Evolutionary conservation across 2,888 invertebrate species (phyloP).

Genomic region (Macrophya alboannulata): DNA sequence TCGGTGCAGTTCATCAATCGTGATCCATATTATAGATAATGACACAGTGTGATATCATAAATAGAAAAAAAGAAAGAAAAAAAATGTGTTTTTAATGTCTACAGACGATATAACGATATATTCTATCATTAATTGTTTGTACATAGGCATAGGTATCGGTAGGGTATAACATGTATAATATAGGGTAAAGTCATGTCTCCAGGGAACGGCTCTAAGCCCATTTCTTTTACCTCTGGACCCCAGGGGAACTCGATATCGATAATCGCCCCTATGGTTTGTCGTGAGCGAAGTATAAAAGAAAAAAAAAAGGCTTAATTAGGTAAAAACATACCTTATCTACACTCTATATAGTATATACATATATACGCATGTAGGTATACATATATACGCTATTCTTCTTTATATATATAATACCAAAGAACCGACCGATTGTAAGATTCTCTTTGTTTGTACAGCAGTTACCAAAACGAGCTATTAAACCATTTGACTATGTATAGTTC

Average conservation of each 20-base stretch:
- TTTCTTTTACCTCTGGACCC: conserved; percentile 3
- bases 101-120: too few relatives aligned
- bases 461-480: neutral
- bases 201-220: neutral
- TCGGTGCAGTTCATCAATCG: neutral
- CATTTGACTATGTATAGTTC: too few relatives aligned
- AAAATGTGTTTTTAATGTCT: too few relatives aligned
- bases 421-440: neutral
- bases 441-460: neutral
- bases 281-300: neutral
- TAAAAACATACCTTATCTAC: conserved; percentile 40
- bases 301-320: conserved; percentile 28
- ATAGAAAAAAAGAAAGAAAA: too few relatives aligned
- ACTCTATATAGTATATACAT: neutral
- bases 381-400: neutral
- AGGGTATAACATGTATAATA: too few relatives aligned
- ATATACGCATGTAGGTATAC: neutral
- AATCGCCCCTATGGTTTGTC: conserved; percentile 21
- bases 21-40: neutral
- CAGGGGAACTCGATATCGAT: conserved; percentile 28
- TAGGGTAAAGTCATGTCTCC: neutral
- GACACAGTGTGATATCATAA: too few relatives aligned
- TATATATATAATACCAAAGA: neutral
- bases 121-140: neutral
- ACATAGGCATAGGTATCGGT: too few relatives aligned